Conservation (phyloP, 2,113 vertebrate genomes). For the Noctilio leporinus region DNA sequence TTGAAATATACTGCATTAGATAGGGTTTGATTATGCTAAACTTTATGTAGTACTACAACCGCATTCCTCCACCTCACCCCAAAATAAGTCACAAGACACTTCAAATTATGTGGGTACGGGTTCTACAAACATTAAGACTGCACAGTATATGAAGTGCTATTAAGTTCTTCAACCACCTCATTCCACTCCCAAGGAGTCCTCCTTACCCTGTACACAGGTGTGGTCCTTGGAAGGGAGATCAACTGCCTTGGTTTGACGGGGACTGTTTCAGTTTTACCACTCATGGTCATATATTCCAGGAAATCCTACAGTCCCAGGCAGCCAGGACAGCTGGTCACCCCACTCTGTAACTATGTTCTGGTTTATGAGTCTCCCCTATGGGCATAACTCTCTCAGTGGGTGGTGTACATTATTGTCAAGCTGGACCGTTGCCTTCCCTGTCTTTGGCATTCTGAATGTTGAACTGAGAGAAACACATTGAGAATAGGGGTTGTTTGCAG, state of each 20-base stretch:
- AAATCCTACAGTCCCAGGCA: background rate
- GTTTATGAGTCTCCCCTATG: background rate
- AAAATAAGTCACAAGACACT: background rate
- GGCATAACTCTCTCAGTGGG: background rate
- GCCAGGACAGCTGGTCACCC: background rate
- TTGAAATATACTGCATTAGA: background rate
- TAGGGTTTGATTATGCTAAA: background rate
- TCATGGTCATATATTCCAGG: background rate
- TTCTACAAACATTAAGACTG: background rate
- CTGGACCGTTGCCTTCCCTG: background rate
- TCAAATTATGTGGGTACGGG: background rate
- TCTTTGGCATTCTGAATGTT: background rate
- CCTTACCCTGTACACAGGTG: background rate
- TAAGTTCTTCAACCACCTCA: background rate
- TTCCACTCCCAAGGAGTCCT: background rate
- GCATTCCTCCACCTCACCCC: background rate
- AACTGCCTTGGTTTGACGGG: background rate
- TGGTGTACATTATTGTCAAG: background rate
- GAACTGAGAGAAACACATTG: background rate
- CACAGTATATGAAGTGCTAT: background rate
- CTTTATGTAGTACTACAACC: background rate
- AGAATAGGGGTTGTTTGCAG: background rate
- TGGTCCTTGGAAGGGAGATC: background rate
- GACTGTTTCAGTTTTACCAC: background rate
- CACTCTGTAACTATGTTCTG: background rate